Evolutionary conservation across 2,113 vertebrate species (phyloP).

Genomic region (Nestor notabilis): DNA sequence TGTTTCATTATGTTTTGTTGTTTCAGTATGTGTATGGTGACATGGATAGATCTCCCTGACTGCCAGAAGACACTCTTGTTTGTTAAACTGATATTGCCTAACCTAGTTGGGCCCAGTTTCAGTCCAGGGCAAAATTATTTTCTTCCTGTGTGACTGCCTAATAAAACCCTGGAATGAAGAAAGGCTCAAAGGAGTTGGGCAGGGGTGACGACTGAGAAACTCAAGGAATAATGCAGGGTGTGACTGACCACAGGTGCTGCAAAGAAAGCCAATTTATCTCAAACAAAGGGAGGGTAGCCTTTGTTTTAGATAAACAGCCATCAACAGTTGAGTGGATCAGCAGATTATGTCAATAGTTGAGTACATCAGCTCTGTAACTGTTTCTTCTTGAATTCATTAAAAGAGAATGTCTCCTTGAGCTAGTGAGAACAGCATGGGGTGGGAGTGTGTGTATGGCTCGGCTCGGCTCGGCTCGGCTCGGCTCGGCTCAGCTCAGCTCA

Average conservation of each 20-base stretch:
- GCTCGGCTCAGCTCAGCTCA: too few relatives aligned
- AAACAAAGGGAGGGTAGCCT: not conserved
- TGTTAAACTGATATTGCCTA: not conserved
- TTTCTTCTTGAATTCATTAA: not conserved
- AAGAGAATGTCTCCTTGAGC: not conserved
- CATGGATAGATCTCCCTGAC: not conserved
- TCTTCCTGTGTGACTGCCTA: not conserved
- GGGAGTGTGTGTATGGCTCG: not conserved
- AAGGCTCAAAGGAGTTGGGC: not conserved
- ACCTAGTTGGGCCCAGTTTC: not conserved
- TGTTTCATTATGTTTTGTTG: accelerated
- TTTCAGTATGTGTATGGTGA: not conserved
- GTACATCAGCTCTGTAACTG: not conserved
- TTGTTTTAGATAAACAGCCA: not conserved
- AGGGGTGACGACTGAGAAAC: not conserved
- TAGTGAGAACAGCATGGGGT: accelerated
- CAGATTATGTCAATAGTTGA: not conserved
- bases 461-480: too few relatives aligned
- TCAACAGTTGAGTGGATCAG: not conserved
- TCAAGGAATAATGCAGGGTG: not conserved
- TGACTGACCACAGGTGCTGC: not conserved
- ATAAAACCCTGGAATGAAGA: not conserved
- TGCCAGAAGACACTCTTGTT: not conserved
- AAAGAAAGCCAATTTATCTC: not conserved
- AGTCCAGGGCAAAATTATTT: not conserved